Evolutionary conservation across 1,140 invertebrate genomes (phyloP).

Genomic region (Zelostemma sp.): DNA sequence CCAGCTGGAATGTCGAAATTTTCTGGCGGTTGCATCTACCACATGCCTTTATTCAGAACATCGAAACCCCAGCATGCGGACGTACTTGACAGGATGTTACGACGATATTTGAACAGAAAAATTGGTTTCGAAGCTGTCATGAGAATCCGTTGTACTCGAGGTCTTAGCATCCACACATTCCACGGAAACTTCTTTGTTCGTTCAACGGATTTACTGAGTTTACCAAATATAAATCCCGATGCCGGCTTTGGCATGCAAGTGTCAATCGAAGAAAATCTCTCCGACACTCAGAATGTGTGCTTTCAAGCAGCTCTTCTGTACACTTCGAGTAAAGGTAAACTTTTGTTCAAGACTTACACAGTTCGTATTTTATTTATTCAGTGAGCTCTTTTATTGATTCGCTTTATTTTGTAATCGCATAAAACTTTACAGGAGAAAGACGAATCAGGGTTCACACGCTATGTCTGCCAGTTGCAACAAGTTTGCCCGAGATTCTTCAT

Average conservation of each 20-base stretch:
- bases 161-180: slow-evolving; percentile 96
- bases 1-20: slow-evolving; percentile 93
- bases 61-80: slow-evolving; percentile 79
- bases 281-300: slow-evolving; percentile 89
- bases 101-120: slow-evolving; percentile 94
- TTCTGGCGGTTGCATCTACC: slow-evolving; percentile 94
- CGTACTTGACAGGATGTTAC: slow-evolving; percentile 83
- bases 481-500: slow-evolving; percentile 87
- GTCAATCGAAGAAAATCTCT: slow-evolving; percentile 91
- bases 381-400: background rate
- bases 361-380: background rate
- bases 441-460: slow-evolving; percentile 98
- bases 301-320: slow-evolving; percentile 99
- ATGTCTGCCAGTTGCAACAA: slow-evolving; percentile 90
- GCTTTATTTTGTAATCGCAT: no score
- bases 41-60: slow-evolving; percentile 91
- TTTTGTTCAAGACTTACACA: background rate
- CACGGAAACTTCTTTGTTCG: slow-evolving; percentile 99
- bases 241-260: slow-evolving; percentile 98
- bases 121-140: slow-evolving; percentile 99
- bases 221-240: slow-evolving; percentile 99
- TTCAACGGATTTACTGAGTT: slow-evolving; percentile 94
- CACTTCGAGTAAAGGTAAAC: slow-evolving; percentile 94
- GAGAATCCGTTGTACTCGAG: slow-evolving; percentile 94
- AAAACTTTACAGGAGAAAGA: slow-evolving; percentile 87